phyloP scores from a whole-genome alignment of 2,113 vertebrate species.

The Dryoscopus gambensis region DNA sequence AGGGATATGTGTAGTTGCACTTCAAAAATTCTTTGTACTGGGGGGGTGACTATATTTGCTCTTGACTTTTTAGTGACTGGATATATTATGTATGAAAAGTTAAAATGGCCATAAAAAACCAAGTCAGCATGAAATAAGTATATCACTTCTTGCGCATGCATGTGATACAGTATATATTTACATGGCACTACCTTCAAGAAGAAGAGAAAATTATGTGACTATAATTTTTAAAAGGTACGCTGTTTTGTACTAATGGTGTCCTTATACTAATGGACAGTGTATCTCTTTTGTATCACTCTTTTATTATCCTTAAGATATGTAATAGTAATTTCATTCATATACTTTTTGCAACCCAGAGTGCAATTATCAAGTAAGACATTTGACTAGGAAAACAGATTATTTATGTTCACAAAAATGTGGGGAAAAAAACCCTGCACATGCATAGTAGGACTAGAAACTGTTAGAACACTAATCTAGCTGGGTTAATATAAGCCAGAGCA shows the following conservation, averaged over 20 bases:
- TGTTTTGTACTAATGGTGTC: not conserved
- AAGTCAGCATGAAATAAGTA: not conserved
- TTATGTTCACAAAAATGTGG: not conserved
- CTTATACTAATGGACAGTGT: not conserved
- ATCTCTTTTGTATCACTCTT: not conserved
- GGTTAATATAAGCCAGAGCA: not conserved
- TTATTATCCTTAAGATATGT: not conserved
- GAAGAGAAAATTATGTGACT: not conserved
- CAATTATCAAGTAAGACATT: not conserved
- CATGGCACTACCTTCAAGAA: not conserved
- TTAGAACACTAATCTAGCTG: not conserved
- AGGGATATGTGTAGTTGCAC: not conserved
- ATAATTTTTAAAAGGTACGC: not conserved
- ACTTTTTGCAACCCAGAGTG: not conserved
- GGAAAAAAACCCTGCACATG: not conserved
- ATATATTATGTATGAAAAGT: not conserved
- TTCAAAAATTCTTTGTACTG: not conserved
- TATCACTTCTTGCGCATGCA: not conserved
- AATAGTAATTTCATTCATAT: not conserved
- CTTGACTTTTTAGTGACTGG: not conserved
- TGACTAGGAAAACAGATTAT: not conserved
- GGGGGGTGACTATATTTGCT: not conserved
- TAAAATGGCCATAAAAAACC: not conserved
- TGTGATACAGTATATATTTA: not conserved
- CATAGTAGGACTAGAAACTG: not conserved